Percentiles rank a stretch among this genome's conserved stretches.
Evolutionary conservation across 2,113 vertebrate species (phyloP).

Genomic region (Entomyzon cyanotis): DNA sequence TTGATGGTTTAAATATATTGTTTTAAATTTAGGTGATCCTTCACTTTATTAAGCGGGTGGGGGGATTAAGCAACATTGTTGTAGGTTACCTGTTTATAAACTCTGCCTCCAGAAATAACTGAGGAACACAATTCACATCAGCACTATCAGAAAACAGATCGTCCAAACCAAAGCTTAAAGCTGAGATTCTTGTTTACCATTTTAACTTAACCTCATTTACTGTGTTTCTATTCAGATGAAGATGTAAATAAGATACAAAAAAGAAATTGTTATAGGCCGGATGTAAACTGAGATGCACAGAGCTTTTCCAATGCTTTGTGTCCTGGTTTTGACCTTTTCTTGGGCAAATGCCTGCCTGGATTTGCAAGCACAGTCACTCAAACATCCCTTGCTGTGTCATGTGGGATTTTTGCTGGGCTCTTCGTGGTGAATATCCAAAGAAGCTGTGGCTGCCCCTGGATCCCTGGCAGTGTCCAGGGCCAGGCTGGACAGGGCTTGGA

Average conservation of each 20-base stretch:
- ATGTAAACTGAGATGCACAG: not conserved
- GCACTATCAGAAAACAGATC: conserved; percentile 20
- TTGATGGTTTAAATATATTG: conserved; percentile 25
- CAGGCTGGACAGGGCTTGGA: fast-evolving
- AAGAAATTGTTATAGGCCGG: not conserved
- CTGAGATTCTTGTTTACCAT: conserved; percentile 18
- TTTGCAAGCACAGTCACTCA: not conserved
- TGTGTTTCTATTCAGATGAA: conserved; percentile 3
- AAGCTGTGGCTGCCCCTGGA: not conserved
- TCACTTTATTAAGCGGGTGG: conserved; percentile 11
- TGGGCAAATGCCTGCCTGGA: not conserved
- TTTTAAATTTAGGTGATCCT: conserved; percentile 61
- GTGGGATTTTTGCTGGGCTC: fast-evolving
- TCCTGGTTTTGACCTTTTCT: conserved; percentile 4
- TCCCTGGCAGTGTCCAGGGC: not conserved
- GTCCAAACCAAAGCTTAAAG: conserved; percentile 6
- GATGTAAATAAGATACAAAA: conserved; percentile 35
- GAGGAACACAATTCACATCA: not conserved
- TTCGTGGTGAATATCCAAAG: not conserved
- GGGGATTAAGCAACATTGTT: conserved; percentile 40
- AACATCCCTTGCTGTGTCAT: fast-evolving
- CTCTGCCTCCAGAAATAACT: conserved; percentile 50
- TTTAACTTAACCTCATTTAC: not conserved
- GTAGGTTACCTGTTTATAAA: conserved; percentile 51
- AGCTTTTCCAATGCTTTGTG: not conserved